Percentiles rank a stretch among this genome's conserved stretches.
These are phyloP conservation scores for Metopolophium dirhodum DNA, from an alignment of 1,140 invertebrate genomes.

Conservation along the genomic window DNA sequence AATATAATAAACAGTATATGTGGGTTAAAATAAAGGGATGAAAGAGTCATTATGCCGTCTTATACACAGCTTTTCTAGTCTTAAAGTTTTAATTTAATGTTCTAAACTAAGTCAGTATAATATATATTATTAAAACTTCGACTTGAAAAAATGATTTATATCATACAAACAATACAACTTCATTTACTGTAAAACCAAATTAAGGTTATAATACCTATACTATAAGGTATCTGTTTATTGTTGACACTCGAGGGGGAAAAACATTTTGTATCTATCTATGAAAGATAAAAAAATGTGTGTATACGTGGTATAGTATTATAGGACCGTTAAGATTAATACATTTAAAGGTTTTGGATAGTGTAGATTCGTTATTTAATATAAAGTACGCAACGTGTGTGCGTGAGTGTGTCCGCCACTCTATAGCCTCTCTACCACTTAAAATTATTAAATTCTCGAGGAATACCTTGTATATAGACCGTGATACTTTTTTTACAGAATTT, in stretches of 20 bases:
- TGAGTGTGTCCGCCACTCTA: neutral
- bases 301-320: neutral
- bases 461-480: neutral
- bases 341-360: neutral
- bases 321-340: neutral
- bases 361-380: neutral
- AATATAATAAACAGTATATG: neutral
- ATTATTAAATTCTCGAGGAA: neutral
- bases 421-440: neutral
- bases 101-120: neutral
- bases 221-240: neutral
- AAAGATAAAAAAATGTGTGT: neutral
- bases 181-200: neutral
- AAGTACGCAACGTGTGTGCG: neutral
- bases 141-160: neutral
- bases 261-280: neutral
- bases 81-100: slow-evolving; percentile 19
- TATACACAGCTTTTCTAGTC: neutral
- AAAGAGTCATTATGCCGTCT: slow-evolving; percentile 7
- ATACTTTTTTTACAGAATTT: neutral
- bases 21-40: neutral
- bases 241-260: neutral
- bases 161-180: neutral
- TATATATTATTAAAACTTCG: neutral
- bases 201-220: neutral